Base-by-base conservation (phyloP, 2,113 vertebrate genomes). In the Neodon shergylaensis region DNA sequence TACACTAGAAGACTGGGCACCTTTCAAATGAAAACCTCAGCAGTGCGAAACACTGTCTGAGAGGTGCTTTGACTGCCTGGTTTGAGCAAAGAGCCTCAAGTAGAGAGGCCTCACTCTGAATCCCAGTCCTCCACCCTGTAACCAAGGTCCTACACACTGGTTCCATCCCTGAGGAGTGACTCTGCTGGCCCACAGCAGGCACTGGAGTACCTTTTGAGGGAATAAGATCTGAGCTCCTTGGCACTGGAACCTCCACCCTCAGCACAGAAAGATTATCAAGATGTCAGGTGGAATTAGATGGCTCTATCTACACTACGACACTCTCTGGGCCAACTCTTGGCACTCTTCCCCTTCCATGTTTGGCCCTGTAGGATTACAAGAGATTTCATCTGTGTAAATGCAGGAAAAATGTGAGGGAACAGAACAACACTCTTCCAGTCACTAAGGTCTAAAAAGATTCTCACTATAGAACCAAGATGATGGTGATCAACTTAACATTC, bases 381-480 rank as follows among this genome's bases (percentile, higher is more conserved):
- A 95, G 90, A 96, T 95, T 96, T 96, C 96, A 96, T 96, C 92
- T 86, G 82, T 96, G 94, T 92, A 78, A 92, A 96, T 52, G 73
- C 33, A n/a, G 95, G 96, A 97, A 97, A 96, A 96, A 96, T 95
- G 91, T 96, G 97, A 96, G 95, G 90, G 87, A 93, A 98, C 26
- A 94, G 65, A 96, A 84, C 68, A 96, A 89, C 93, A 88, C 82
- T 91, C 90, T 93, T 86, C 77, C 95, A 96, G 92, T 91, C 77
- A 58, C 93, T 73, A 33, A 86, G 58, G 77, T 73, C 81, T 96
- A 26, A 92, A 91, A 88, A 90, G 44, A 85, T 11, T 92, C 86
- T 84, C 0, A 2, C 77, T 94, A 92, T 66, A 81, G 91, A 96
- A 92, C 36, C 13, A n/a, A 94, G 76, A 31, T 70, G 52, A 86